Percentiles rank a stretch among this genome's conserved stretches.
Conservation (phyloP, 2,797 vertebrate genomes). For the Adelosebastes latens region DNA sequence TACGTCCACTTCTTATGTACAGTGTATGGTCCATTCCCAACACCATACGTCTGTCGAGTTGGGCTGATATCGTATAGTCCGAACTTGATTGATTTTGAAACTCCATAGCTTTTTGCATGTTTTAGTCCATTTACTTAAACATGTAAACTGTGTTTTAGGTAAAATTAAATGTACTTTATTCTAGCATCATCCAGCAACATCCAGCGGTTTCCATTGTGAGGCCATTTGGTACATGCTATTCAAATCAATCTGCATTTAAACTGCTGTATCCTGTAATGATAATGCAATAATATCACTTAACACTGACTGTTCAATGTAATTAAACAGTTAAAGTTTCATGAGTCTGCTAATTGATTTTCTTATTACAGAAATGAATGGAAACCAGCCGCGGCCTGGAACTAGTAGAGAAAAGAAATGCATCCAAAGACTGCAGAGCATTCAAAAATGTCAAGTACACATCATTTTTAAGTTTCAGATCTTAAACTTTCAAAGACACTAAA, state of each 20-base stretch:
- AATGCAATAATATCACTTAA: not conserved
- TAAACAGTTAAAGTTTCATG: not conserved
- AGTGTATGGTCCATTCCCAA: too few species aligned
- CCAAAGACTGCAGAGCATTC: not conserved
- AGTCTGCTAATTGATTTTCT: not conserved
- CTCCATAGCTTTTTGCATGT: not conserved
- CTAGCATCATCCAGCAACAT: not conserved
- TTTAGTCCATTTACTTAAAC: not conserved
- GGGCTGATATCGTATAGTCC: not conserved
- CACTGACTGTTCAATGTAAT: not conserved
- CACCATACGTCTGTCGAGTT: too few species aligned
- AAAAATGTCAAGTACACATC: not conserved
- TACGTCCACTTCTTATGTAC: too few species aligned
- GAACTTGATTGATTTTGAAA: not conserved
- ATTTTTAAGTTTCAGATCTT: not conserved
- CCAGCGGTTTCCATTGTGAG: not conserved
- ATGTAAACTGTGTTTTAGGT: not conserved
- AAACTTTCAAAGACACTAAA: not conserved
- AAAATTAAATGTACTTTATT: accelerated
- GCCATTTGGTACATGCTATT: not conserved
- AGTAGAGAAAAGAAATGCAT: not conserved
- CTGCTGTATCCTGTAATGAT: not conserved
- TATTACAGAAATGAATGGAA: not conserved
- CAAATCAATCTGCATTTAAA: not conserved
- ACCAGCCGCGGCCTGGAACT: not conserved